These are phyloP conservation scores for Nasonia vitripennis DNA, from an alignment of 1,140 invertebrate species.

Conservation along the genomic window DNA sequence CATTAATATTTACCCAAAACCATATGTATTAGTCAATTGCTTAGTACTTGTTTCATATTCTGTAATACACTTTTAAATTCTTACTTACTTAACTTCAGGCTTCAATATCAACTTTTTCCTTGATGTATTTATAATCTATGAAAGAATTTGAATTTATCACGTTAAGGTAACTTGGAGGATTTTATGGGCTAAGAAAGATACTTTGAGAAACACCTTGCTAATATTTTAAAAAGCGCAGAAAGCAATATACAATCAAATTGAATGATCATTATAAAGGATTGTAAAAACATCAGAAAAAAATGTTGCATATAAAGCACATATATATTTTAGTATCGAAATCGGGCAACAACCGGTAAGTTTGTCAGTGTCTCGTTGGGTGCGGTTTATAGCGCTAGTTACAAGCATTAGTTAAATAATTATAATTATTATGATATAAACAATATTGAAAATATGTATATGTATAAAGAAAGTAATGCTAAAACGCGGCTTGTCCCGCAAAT, in stretches of 20 bases:
- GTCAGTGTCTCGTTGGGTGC: constrained; percentile 61
- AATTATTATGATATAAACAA: constrained; percentile 57
- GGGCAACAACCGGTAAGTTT: constrained; percentile 49
- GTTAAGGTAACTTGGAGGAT: too few relatives aligned
- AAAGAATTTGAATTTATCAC: not conserved
- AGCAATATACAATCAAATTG: not conserved
- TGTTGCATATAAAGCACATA: not conserved
- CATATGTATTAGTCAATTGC: not conserved
- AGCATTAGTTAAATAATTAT: constrained; percentile 59
- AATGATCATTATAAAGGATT: not conserved
- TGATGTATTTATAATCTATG: not conserved
- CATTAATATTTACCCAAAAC: not conserved
- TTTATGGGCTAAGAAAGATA: not conserved
- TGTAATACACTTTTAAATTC: not conserved
- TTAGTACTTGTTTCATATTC: not conserved
- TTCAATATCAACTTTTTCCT: not conserved
- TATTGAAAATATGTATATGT: constrained; percentile 57
- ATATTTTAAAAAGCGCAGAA: not conserved
- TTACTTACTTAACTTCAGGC: not conserved
- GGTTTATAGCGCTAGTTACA: constrained; percentile 59
- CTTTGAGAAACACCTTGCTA: not conserved
- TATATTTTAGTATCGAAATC: constrained; percentile 49
- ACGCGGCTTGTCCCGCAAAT: constrained; percentile 26
- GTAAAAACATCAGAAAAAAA: not conserved
- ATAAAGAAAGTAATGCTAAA: constrained; percentile 49